Conservation (phyloP, 2,113 vertebrate species). For the Cyrtonyx montezumae region DNA sequence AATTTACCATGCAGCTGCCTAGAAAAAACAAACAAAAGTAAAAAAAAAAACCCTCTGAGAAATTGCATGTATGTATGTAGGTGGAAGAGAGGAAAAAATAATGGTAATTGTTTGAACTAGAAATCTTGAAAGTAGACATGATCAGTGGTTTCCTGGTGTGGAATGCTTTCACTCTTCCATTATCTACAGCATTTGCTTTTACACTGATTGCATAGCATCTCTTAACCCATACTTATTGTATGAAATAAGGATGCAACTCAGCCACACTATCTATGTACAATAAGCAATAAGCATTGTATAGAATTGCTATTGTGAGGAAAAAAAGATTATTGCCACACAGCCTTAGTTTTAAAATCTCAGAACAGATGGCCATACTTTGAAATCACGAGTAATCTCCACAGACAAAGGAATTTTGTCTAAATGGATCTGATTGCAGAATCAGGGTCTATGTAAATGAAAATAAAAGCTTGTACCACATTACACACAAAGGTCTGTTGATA, state of each 20-base stretch:
- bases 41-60: not conserved
- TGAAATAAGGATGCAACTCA: not conserved
- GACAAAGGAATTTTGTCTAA: slow-evolving; percentile 62
- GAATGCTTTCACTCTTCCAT: not conserved
- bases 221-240: not conserved
- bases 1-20: not conserved
- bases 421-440: slow-evolving; percentile 49
- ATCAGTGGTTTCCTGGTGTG: not conserved
- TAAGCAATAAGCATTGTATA: slow-evolving; percentile 36
- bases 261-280: not conserved
- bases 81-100: not conserved
- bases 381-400: slow-evolving; percentile 57
- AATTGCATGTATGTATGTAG: not conserved
- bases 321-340: not conserved
- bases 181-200: not conserved
- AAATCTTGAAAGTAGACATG: not conserved
- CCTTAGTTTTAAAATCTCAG: slow-evolving; percentile 42
- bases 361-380: slow-evolving; percentile 51
- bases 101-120: not conserved
- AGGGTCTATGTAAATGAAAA: slow-evolving; percentile 59
- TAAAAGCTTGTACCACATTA: slow-evolving; percentile 20
- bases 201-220: not conserved
- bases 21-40: not conserved
- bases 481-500: not conserved
- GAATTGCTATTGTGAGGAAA: slow-evolving; percentile 2